Conservation (phyloP, 2,113 vertebrate genomes). For the Lepus europaeus region DNA sequence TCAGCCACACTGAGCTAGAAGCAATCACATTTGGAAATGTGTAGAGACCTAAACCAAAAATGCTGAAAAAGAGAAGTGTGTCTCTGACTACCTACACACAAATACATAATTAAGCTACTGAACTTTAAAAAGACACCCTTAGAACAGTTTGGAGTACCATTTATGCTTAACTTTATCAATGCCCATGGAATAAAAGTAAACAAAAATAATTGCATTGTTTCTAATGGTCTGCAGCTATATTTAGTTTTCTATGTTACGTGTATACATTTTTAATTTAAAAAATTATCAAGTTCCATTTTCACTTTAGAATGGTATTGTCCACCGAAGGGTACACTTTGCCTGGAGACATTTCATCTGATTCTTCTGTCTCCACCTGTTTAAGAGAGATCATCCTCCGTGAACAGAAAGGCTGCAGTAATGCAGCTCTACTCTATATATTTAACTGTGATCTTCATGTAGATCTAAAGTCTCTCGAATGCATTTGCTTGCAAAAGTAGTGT, state of each 20-base stretch:
- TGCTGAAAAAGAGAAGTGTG: slow-evolving; percentile 79
- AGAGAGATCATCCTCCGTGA: slow-evolving; percentile 84
- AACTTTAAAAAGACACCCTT: slow-evolving; percentile 83
- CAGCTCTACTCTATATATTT: slow-evolving; percentile 69
- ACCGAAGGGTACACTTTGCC: slow-evolving; percentile 78
- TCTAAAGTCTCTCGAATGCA: slow-evolving; percentile 75
- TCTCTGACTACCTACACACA: background rate
- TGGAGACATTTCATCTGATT: slow-evolving; percentile 75
- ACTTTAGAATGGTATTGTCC: slow-evolving; percentile 79
- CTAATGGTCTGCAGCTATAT: slow-evolving; percentile 79
- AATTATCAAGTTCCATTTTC: slow-evolving; percentile 78
- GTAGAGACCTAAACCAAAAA: slow-evolving; percentile 72
- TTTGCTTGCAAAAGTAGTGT: slow-evolving; percentile 74
- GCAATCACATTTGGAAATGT: slow-evolving; percentile 81
- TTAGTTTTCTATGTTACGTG: slow-evolving; percentile 78
- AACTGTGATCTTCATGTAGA: slow-evolving; percentile 80
- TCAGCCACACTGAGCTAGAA: slow-evolving; percentile 81
- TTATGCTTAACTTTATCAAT: slow-evolving; percentile 85
- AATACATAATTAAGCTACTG: slow-evolving; percentile 71
- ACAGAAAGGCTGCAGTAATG: slow-evolving; percentile 74
- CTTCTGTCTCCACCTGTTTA: slow-evolving; percentile 81
- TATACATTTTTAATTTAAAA: slow-evolving; percentile 86
- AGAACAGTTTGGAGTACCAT: slow-evolving; percentile 84
- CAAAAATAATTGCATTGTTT: slow-evolving; percentile 83
- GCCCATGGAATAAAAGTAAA: slow-evolving; percentile 88